These are phyloP conservation scores for Chaunax sp. DNA, from an alignment of 2,797 vertebrate genomes.

Conservation along the genomic window DNA sequence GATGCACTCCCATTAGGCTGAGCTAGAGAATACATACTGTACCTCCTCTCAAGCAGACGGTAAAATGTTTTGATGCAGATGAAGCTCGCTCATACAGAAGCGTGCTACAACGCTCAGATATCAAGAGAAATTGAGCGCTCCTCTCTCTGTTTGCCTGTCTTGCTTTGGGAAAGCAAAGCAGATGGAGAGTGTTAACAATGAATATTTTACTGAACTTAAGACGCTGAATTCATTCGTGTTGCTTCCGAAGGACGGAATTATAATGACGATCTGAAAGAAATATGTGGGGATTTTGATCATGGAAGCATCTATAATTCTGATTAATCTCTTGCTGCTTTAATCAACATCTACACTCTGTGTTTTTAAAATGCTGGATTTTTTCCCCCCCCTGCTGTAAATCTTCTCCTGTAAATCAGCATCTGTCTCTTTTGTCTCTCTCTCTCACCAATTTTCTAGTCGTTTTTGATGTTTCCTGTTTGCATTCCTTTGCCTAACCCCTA, in stretches of 20 bases:
- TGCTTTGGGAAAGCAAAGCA: conserved; percentile 52
- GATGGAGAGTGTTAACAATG: conserved; percentile 61
- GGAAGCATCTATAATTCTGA: conserved; percentile 49
- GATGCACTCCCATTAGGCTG: conserved; percentile 84
- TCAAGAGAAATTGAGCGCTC: conserved; percentile 47
- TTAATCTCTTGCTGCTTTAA: conserved; percentile 52
- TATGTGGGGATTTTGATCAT: conserved; percentile 14
- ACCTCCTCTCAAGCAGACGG: conserved; percentile 58
- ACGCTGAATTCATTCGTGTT: conserved; percentile 44
- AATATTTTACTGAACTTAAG: conserved; percentile 60
- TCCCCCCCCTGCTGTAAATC: conserved; percentile 11
- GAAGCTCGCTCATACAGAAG: conserved; percentile 46
- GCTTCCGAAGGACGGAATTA: conserved; percentile 34
- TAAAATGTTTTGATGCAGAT: conserved; percentile 61
- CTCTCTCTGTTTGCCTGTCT: conserved; percentile 36
- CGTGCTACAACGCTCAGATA: conserved; percentile 40
- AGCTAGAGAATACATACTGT: conserved; percentile 46
- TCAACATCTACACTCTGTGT: conserved; percentile 37
- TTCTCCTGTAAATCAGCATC: conserved; percentile 13
- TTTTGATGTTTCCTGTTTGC: conserved; percentile 39
- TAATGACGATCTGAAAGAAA: conserved; percentile 13
- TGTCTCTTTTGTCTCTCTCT: conserved; percentile 34
- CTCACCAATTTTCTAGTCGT: conserved; percentile 40
- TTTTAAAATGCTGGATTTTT: conserved; percentile 20
- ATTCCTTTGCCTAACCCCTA: conserved; percentile 57